Base-by-base conservation (phyloP, 2,888 invertebrate genomes). In the Tridacna gigas region DNA sequence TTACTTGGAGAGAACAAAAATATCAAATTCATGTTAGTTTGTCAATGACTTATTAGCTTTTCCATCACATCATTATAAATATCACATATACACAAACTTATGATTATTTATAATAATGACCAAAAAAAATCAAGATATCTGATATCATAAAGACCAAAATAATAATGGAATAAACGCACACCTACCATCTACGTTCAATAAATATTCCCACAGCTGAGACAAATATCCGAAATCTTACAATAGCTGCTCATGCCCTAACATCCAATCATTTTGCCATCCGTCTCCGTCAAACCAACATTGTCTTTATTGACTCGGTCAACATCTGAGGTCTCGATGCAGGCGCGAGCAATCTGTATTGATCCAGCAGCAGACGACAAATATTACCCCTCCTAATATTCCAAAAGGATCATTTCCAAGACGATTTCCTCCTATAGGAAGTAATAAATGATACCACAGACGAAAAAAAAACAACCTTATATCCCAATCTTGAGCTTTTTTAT, bases 191-290 rank as follows among this genome's bases (percentile, higher is more conserved):
- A 63, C 9, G 9, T 66, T 66, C 25, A 26, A 15, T 15, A 26
- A 26, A 66, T 26, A 66, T 26, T 26, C 18, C 26, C 26, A 9
- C 25, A 28, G 18, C 26, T 7, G 18, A 15, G 22, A 25, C 15
- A 26, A 28, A 66, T 45, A 69, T 69, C 69, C 69, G 20, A 69
- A 69, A 69, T 69, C n/a, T n/a, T 60, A 74, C 26, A 28, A 51
- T 73, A 37, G 71, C 63, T 71, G 48, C 63, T 15, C 56, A 28
- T 25, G 60, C 25, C 51, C 51, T 78, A 78, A 67, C 74, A 74
- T 69, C 78, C 74, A 65, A 83, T 83, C 82, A 83, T 65, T 48
- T 45, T 65, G 56, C 73, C 75, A 76, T 79, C 63, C 63, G 47
- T 79, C 82, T 79, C 69, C 74, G 69, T 51, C 76, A 56, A 56